Evolutionary conservation across 1,140 invertebrate species (phyloP).

Genomic region (Ladona fulva): DNA sequence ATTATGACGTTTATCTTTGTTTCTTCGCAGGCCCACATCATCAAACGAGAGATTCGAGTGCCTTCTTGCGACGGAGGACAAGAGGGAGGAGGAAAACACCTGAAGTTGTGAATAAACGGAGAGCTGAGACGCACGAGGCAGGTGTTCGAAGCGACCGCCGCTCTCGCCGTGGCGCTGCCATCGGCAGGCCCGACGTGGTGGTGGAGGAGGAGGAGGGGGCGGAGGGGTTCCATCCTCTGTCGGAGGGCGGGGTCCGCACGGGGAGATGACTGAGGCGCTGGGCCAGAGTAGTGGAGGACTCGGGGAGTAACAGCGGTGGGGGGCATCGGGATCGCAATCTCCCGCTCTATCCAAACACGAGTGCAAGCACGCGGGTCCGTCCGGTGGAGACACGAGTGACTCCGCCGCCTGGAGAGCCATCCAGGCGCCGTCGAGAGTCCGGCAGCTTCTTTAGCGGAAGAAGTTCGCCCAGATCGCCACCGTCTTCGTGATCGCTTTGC

Average conservation of each 20-base stretch:
- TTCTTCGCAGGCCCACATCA: too few relatives aligned
- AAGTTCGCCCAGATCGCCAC: not conserved
- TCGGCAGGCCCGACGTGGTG: not conserved
- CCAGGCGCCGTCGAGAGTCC: not conserved
- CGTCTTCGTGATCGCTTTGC: too few relatives aligned
- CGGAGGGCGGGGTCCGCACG: not conserved
- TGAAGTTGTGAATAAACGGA: not conserved
- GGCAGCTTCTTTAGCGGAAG: not conserved
- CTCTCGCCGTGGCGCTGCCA: not conserved
- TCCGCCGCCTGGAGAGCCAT: not conserved
- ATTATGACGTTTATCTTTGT: too few relatives aligned
- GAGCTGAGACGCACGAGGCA: not conserved
- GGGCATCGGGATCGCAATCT: not conserved
- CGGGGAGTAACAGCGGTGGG: not conserved
- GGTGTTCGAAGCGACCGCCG: not conserved
- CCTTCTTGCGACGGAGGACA: not conserved
- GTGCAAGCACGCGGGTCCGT: not conserved
- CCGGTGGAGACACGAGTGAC: not conserved
- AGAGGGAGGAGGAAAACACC: not conserved
- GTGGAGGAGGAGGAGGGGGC: not conserved
- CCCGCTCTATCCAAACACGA: not conserved
- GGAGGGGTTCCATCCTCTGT: not conserved
- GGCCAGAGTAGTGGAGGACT: not conserved
- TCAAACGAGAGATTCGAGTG: not conserved
- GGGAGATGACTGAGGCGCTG: not conserved